Base-by-base conservation (phyloP, 2,797 vertebrate species). In the Gallinago stenura region DNA sequence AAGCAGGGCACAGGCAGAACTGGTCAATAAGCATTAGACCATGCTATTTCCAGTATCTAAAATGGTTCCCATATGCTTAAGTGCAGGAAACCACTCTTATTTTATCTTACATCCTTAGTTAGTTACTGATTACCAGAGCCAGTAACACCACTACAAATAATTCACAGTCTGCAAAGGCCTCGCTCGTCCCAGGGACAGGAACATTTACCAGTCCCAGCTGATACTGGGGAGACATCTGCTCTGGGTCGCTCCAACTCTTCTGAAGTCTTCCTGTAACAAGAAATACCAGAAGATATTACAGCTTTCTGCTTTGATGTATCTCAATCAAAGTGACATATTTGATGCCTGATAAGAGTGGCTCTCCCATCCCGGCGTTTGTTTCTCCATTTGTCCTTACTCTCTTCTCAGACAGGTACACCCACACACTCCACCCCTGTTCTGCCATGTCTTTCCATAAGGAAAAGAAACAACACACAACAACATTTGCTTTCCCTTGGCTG, bases 241-340 rank as follows among this genome's bases (percentile, higher is more conserved):
- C 41, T 48, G 45, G 31, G 79, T 53, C 86, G 33, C 20, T 41
- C 28, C 54, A 64, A 1, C 21, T 51, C 35, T 70, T 58, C 48
- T 31, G 8, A 77, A 71, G 48, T 28, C 41, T 79, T 76, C 43
- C 81, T 79, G 41, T 9, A 72, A 81, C 65, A 87, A 93, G 72
- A 68, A 80, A 86, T 62, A 46, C 19, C n/a, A 35, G 83, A 51
- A 33, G 37, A n/a, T 53, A 37, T 39, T 48, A 50, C 26, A 86
- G 61, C 45, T 72, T 85, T 93, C 86, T 61, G 28, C 81, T 94
- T 58, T 75, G 72, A 83, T 92, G 45, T 81, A 30, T 61, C 87
- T 85, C 84, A 86, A 22, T 58, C 45, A 68, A 48, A 73, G 61
- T 69, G 37, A 3, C 1, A 50, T 71, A 80, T 75, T 46, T 26